Percentiles rank a stretch among this genome's conserved stretches.
Conservation (phyloP, 2,113 vertebrate genomes). For the Cyanoliseus patagonus region DNA sequence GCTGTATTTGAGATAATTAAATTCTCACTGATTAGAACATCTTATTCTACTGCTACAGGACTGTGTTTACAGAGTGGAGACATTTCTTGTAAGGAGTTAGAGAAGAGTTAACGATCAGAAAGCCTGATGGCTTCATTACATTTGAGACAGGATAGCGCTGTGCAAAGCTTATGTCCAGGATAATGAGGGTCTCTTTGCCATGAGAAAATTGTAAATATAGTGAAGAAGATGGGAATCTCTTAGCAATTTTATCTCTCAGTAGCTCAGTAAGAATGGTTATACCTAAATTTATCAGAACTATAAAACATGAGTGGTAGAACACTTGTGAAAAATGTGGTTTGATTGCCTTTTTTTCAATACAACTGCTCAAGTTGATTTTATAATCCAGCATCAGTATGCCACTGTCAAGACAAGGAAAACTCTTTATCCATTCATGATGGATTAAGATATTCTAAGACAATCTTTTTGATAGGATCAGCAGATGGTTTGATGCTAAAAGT, state of each 20-base stretch:
- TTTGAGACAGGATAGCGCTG: not conserved
- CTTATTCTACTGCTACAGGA: not conserved
- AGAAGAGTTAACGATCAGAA: not conserved
- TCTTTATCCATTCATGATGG: not conserved
- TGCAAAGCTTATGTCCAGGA: not conserved
- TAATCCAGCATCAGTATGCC: not conserved
- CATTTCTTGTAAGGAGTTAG: not conserved
- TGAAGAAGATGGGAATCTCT: not conserved
- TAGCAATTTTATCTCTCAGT: not conserved
- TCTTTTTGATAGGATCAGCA: not conserved
- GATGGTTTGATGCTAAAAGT: not conserved
- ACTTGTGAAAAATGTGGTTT: not conserved
- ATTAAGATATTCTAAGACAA: not conserved
- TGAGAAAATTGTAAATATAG: not conserved
- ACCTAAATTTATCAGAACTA: not conserved
- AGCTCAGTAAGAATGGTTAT: not conserved
- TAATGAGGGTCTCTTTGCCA: not conserved
- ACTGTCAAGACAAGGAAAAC: not conserved
- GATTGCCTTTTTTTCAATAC: not conserved
- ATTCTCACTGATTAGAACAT: not conserved
- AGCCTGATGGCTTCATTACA: not conserved
- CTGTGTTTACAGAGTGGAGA: not conserved
- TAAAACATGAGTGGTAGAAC: not conserved
- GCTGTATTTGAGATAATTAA: constrained; percentile 3
- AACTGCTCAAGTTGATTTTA: not conserved